Conservation (phyloP, 2,113 vertebrate species). For the Menura novaehollandiae region DNA sequence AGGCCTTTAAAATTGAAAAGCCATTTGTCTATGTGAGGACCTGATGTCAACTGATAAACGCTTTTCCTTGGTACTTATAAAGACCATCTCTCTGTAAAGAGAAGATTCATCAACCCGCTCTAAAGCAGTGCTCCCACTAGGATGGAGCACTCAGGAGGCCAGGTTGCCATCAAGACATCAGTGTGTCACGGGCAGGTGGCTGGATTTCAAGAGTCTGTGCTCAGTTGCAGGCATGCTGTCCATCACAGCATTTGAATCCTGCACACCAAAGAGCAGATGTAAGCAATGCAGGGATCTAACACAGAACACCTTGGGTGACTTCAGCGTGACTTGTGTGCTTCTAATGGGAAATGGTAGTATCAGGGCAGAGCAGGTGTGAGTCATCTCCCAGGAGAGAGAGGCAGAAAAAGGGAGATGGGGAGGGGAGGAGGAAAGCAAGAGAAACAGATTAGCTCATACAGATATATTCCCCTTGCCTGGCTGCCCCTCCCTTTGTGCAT, state of each 20-base stretch:
- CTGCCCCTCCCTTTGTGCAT: neutral
- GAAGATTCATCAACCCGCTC: neutral
- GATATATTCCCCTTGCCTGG: slow-evolving; percentile 1
- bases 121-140: neutral
- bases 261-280: slow-evolving; percentile 63
- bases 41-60: neutral
- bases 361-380: slow-evolving; percentile 75
- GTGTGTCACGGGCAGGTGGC: slow-evolving; percentile 6
- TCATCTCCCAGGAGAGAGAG: slow-evolving; percentile 69
- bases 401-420: slow-evolving; percentile 11
- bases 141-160: slow-evolving; percentile 19
- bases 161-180: slow-evolving; percentile 10
- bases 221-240: slow-evolving; percentile 27
- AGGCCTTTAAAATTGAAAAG: neutral
- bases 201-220: neutral
- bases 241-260: slow-evolving; percentile 3
- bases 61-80: neutral
- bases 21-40: neutral
- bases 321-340: slow-evolving; percentile 67
- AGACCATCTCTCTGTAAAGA: neutral
- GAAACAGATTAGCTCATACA: slow-evolving; percentile 63
- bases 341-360: slow-evolving; percentile 69
- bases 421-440: slow-evolving; percentile 46
- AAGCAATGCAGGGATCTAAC: slow-evolving; percentile 69
- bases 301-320: slow-evolving; percentile 72